Conservation (phyloP, 92 coral and sea anemone genomes). For the Palythoa grandiflora region DNA sequence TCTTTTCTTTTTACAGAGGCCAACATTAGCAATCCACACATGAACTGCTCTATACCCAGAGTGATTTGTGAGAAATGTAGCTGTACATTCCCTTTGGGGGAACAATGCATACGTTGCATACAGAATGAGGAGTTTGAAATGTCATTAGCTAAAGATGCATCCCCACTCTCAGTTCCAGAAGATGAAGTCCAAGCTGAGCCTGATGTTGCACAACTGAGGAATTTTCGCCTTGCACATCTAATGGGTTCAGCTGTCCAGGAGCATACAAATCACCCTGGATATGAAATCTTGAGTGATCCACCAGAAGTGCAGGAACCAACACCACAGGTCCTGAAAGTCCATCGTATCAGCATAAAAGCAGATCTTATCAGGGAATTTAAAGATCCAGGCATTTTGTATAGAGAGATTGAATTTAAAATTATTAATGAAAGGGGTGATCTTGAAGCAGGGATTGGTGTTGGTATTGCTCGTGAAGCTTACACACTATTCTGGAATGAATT, state of each 20-base stretch:
- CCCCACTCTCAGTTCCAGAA: constrained; percentile 24
- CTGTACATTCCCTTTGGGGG: constrained; percentile 29
- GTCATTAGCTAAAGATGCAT: not conserved
- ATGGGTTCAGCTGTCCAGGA: not conserved
- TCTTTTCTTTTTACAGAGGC: not conserved
- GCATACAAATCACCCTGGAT: not conserved
- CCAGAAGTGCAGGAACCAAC: not conserved
- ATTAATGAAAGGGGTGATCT: constrained; percentile 18
- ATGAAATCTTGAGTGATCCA: not conserved
- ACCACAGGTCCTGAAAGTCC: constrained; percentile 17
- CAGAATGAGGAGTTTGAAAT: constrained; percentile 28
- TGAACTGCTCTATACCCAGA: not conserved
- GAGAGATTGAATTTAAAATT: not conserved
- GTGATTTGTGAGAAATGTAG: constrained; percentile 38
- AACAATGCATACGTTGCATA: constrained; percentile 17
- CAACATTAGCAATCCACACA: not conserved
- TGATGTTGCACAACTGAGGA: constrained; percentile 33
- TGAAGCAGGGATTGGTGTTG: constrained; percentile 17
- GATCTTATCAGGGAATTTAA: constrained; percentile 31
- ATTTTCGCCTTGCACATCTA: constrained; percentile 37
- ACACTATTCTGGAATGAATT: constrained; percentile 58
- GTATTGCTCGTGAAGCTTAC: constrained; percentile 48
- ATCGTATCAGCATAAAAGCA: constrained; percentile 12
- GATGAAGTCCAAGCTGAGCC: constrained; percentile 10
- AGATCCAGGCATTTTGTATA: constrained; percentile 23